Base-by-base conservation (phyloP, 2,888 invertebrate species). In the Gryllus longicercus region DNA sequence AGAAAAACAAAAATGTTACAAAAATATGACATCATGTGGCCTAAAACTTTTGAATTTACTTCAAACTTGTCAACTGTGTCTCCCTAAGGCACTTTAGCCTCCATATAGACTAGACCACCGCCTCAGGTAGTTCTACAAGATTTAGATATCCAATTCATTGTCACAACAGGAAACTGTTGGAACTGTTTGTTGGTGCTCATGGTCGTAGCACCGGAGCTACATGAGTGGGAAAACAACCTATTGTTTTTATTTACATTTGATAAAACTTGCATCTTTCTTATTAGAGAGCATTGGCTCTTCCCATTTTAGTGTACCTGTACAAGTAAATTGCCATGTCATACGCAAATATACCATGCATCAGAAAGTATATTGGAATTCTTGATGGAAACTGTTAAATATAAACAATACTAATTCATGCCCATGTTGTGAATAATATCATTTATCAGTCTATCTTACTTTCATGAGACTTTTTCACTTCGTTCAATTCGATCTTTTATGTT, bases 11-110 rank as follows among this genome's bases (percentile, higher is more conserved):
- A 14, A 76, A 76, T 18, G 16, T 38, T 25, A 76, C 23, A 76
- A 50, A 77, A 80, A 80, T 80, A 63, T 74, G 79, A 79, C 80
- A 80, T 80, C 75, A 82, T 79, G 82, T 82, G 82, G 82, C 82
- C 82, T 82, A 82, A 82, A 80, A 80, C 77, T 79, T 82, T 80
- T 81, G 77, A 81, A 80, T 81, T 80, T 78, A 76, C 81, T 81
- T 79, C 79, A 75, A 21, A 81, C 74, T 79, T n/a, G 63, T 38
- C 38, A 38, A 38, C 1, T 50, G 51, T 81, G 77, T 80, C 80
- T 74, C 25, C 80, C 80, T 77, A 38, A 78, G n/a, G 78, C 23
- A 75, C 78, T 63, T 81, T 81, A 78, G 78, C 74, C 76, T 63
- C 51, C 51, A 50, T 78, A 63, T 81, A 81, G 81, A 25, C 63